These are phyloP conservation scores for Scatophagus argus DNA, from an alignment of 2,113 vertebrate genomes.

Conservation along the genomic window DNA sequence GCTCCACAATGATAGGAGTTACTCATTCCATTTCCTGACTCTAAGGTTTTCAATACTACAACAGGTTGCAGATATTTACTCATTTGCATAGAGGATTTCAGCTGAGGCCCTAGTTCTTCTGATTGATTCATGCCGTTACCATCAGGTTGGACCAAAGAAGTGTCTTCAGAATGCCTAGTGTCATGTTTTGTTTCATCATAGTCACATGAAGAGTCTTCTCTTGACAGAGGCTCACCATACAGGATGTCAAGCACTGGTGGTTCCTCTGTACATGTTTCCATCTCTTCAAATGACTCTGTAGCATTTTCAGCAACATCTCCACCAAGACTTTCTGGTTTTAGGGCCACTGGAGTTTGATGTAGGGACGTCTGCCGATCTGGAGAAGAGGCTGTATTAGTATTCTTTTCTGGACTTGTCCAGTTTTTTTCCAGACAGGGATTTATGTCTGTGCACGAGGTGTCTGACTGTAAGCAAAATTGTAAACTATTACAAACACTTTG, in stretches of 20 bases:
- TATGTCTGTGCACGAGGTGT: not conserved
- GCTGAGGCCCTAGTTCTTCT: slow-evolving; percentile 16
- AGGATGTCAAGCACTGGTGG: slow-evolving; percentile 1
- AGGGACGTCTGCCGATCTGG: slow-evolving; percentile 15
- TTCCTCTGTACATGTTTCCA: slow-evolving; percentile 25
- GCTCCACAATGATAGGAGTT: slow-evolving; percentile 65
- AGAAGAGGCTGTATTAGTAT: not conserved
- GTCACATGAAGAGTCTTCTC: slow-evolving; percentile 64
- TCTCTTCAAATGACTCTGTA: slow-evolving; percentile 39
- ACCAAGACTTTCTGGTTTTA: slow-evolving; percentile 16
- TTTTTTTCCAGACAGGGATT: slow-evolving; percentile 18
- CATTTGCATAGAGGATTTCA: slow-evolving; percentile 59
- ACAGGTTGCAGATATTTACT: slow-evolving; percentile 78
- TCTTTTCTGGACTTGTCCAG: slow-evolving; percentile 20
- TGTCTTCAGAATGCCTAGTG: slow-evolving; percentile 6
- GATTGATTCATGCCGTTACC: not conserved
- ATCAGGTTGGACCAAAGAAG: not conserved
- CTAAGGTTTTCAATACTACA: slow-evolving; percentile 71
- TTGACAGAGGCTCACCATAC: slow-evolving; percentile 64
- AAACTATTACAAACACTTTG: not conserved
- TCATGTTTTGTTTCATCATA: slow-evolving; percentile 31
- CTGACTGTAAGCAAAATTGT: slow-evolving; percentile 3
- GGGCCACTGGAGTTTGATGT: not conserved
- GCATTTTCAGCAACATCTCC: slow-evolving; percentile 46
- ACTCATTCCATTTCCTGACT: slow-evolving; percentile 26